Evolutionary conservation across 2,797 vertebrate species (phyloP).

Genomic region (Glyptemys insculpta): DNA sequence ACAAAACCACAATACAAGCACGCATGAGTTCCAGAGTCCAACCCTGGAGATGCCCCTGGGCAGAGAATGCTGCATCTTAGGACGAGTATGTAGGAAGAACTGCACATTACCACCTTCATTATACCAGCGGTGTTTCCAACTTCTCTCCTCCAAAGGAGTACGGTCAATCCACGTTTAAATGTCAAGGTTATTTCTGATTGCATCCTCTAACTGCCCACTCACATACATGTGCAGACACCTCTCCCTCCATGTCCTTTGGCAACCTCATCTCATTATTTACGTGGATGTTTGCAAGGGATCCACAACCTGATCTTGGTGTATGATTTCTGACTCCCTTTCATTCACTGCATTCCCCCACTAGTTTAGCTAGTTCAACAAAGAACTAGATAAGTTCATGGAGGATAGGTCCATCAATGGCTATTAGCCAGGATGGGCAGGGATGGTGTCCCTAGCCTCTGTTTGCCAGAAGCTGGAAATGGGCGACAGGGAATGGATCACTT

Average conservation of each 20-base stretch:
- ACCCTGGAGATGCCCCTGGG: not conserved
- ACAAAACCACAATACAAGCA: not conserved
- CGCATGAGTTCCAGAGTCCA: not conserved
- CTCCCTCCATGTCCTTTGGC: not conserved
- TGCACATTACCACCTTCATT: not conserved
- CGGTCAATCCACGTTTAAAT: accelerated
- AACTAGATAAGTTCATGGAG: too few relatives aligned
- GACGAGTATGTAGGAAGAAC: not conserved
- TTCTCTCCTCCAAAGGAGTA: not conserved
- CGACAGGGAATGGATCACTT: too few relatives aligned
- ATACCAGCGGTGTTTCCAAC: accelerated
- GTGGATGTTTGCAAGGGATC: accelerated
- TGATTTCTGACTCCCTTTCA: not conserved
- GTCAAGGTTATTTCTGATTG: accelerated
- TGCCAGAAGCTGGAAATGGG: too few relatives aligned
- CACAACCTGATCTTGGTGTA: not conserved
- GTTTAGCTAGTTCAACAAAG: too few relatives aligned
- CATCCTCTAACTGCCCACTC: not conserved
- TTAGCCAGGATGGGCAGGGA: too few relatives aligned
- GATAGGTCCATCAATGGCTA: too few relatives aligned
- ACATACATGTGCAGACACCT: not conserved
- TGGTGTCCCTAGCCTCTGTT: too few relatives aligned
- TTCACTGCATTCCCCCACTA: not conserved
- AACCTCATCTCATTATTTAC: not conserved
- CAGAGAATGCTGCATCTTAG: accelerated